phyloP scores from a whole-genome alignment of 2,888 invertebrate species.

The Acanthosepion pharaonis region DNA sequence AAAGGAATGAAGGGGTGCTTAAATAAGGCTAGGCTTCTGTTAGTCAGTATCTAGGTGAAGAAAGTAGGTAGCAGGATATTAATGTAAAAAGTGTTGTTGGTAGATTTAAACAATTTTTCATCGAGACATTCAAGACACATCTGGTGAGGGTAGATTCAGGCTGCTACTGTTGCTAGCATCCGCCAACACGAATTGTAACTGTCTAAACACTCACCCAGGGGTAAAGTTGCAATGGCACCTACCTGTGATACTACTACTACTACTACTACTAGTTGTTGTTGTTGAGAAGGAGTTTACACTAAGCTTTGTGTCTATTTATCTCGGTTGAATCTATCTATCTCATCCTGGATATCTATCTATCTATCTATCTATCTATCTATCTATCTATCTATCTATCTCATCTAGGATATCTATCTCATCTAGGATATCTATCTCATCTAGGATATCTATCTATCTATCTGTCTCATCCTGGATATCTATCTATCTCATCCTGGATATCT shows the following conservation, averaged over 20 bases:
- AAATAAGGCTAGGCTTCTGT: neutral
- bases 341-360: too few relatives aligned
- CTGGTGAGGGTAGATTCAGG: neutral
- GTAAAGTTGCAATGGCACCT: neutral
- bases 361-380: constrained; percentile 1
- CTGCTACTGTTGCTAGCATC: neutral
- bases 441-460: too few relatives aligned
- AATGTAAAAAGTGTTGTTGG: neutral
- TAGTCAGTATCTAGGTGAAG: neutral
- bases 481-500: too few relatives aligned
- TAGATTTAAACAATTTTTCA: constrained; percentile 9
- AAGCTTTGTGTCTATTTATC: too few relatives aligned
- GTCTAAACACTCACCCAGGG: neutral
- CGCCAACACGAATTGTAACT: neutral
- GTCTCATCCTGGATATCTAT: too few relatives aligned
- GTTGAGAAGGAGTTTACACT: too few relatives aligned
- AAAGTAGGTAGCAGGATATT: constrained; percentile 33
- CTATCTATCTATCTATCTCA: too few relatives aligned
- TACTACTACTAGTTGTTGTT: too few relatives aligned
- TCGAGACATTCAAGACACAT: neutral
- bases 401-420: too few relatives aligned
- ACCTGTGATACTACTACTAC: neutral
- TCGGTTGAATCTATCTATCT: too few relatives aligned
- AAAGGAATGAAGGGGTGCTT: neutral
- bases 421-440: too few relatives aligned